Evolutionary conservation across 2,888 invertebrate genomes (phyloP).

Genomic region (Coecobrya sp.): DNA sequence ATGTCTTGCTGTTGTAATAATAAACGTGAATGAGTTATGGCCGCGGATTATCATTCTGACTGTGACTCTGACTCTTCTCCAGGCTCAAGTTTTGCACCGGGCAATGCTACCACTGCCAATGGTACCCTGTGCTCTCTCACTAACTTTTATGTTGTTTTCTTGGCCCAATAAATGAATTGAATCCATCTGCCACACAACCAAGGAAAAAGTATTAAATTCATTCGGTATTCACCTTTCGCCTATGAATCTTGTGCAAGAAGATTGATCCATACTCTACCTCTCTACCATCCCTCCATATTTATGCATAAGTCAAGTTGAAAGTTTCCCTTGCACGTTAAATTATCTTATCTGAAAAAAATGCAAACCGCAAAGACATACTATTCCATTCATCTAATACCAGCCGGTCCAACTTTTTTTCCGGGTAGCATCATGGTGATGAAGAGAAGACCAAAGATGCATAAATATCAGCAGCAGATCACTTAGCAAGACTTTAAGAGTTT

Average conservation of each 20-base stretch:
- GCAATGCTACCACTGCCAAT: constrained; percentile 46
- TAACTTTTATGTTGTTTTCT: no score
- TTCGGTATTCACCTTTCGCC: constrained; percentile 29
- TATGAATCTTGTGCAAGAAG: not conserved
- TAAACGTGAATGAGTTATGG: constrained; percentile 80
- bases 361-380: constrained; percentile 18
- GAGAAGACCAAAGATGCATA: constrained; percentile 57
- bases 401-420: not conserved
- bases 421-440: not conserved
- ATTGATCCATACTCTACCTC: constrained; percentile 33
- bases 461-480: constrained; percentile 64
- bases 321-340: not conserved
- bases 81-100: not conserved
- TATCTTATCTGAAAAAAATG: not conserved
- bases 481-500: constrained; percentile 4
- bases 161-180: constrained; percentile 51
- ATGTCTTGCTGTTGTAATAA: constrained; percentile 64
- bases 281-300: not conserved
- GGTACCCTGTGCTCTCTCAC: not conserved
- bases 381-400: not conserved
- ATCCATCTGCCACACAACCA: constrained; percentile 17
- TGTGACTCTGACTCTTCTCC: not conserved
- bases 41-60: constrained; percentile 77
- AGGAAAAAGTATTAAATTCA: constrained; percentile 31
- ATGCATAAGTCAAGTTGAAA: constrained; percentile 9